Percentiles rank a stretch among this genome's conserved stretches.
Evolutionary conservation across 2,797 vertebrate species (phyloP).

Genomic region (Trachops cirrhosus): DNA sequence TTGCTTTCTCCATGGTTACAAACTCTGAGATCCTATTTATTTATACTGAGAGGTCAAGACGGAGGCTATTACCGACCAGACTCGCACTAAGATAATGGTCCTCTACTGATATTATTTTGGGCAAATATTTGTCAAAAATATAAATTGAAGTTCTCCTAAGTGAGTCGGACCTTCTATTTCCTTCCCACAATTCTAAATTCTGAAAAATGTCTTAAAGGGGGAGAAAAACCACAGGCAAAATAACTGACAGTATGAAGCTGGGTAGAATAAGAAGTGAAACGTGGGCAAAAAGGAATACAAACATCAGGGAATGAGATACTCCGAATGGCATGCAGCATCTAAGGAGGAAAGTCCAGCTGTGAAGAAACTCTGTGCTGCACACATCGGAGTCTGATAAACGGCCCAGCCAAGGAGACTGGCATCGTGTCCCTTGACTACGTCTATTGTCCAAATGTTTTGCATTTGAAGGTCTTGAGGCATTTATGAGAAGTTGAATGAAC

Average conservation of each 20-base stretch:
- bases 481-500: slow-evolving; percentile 71
- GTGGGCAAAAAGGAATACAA: neutral
- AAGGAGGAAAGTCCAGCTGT: neutral
- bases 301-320: neutral
- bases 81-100: slow-evolving; percentile 27
- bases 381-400: slow-evolving; percentile 33
- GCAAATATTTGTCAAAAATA: slow-evolving; percentile 77
- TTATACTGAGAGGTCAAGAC: slow-evolving; percentile 77
- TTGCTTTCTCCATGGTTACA: slow-evolving; percentile 78
- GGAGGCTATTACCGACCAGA: slow-evolving; percentile 52
- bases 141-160: slow-evolving; percentile 67
- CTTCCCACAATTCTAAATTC: slow-evolving; percentile 28
- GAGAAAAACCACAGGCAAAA: slow-evolving; percentile 55
- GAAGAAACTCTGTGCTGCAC: slow-evolving; percentile 25
- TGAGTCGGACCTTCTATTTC: slow-evolving; percentile 5
- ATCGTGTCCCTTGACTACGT: slow-evolving; percentile 28
- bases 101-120: slow-evolving; percentile 71
- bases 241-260: neutral
- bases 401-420: neutral
- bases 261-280: slow-evolving; percentile 62
- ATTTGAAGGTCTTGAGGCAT: slow-evolving; percentile 74
- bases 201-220: neutral
- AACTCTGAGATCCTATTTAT: slow-evolving; percentile 72
- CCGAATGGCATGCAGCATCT: neutral
- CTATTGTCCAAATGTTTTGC: slow-evolving; percentile 67